Conservation (phyloP, 2,797 vertebrate species). For the Eulemur mongoz region DNA sequence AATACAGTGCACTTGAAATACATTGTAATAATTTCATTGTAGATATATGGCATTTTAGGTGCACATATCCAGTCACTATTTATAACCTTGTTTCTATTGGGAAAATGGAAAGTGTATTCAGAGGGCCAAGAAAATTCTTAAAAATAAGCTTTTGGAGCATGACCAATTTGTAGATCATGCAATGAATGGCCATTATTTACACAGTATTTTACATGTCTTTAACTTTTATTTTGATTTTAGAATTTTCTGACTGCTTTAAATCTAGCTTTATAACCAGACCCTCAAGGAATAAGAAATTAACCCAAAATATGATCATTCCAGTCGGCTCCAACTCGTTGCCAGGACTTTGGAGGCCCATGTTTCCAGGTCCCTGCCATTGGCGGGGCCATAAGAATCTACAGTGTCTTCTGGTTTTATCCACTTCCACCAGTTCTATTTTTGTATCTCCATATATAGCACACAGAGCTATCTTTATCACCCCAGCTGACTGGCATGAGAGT, state of each 20-base stretch:
- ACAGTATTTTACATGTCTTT: conserved; percentile 6
- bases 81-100: not conserved
- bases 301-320: not conserved
- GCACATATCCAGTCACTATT: not conserved
- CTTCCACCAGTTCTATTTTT: conserved; percentile 66
- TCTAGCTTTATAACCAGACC: conserved; percentile 19
- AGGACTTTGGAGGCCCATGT: not conserved
- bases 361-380: not conserved
- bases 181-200: not conserved
- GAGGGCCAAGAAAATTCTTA: conserved; percentile 32
- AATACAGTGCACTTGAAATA: not conserved
- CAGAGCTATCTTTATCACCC: conserved; percentile 68
- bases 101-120: conserved; percentile 48
- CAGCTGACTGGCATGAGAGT: conserved; percentile 74
- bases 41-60: not conserved
- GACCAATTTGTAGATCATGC: not conserved
- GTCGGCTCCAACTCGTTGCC: not conserved
- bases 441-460: conserved; percentile 50
- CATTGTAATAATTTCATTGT: not conserved
- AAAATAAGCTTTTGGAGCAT: not conserved
- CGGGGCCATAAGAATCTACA: not conserved
- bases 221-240: conserved; percentile 46
- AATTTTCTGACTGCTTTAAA: conserved; percentile 41
- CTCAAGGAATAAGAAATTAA: not conserved
- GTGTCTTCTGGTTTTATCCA: not conserved